phyloP scores from a whole-genome alignment of 2,888 invertebrate genomes.

The Herminia tarsipennalis region DNA sequence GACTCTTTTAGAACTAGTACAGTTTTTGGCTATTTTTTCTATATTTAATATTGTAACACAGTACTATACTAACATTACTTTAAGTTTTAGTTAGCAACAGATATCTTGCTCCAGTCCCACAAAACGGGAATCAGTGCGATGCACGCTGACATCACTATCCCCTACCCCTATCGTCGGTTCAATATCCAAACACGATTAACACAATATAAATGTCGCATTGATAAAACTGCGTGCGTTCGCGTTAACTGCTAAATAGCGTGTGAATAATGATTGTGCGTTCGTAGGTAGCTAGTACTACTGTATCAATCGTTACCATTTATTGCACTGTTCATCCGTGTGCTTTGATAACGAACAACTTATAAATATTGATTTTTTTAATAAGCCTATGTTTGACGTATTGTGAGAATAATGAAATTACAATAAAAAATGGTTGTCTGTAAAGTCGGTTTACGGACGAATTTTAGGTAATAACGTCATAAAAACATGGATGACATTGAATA shows the following conservation, averaged over 20 bases:
- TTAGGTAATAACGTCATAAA: no score
- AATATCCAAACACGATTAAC: constrained; percentile 74
- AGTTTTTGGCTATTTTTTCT: no score
- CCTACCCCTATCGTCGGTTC: constrained; percentile 42
- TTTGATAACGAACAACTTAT: constrained; percentile 19
- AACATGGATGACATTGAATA: no score
- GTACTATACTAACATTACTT: no score
- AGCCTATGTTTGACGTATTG: no score
- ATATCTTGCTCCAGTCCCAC: background rate
- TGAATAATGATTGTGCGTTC: constrained; percentile 67
- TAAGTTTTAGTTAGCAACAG: no score
- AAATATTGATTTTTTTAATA: no score
- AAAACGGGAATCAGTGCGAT: constrained; percentile 8
- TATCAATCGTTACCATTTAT: constrained; percentile 43
- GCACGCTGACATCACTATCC: constrained; percentile 30
- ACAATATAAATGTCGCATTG: constrained; percentile 81
- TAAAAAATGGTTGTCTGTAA: no score
- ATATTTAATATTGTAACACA: no score
- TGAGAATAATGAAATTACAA: no score
- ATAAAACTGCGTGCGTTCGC: constrained; percentile 70
- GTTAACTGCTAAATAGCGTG: constrained; percentile 84
- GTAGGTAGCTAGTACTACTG: constrained; percentile 44
- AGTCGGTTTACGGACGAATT: background rate
- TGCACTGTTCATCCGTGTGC: constrained; percentile 35
- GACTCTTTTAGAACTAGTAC: no score